These are phyloP conservation scores for Prietella phreatophila DNA, from an alignment of 2,113 vertebrate species.

Conservation along the genomic window DNA sequence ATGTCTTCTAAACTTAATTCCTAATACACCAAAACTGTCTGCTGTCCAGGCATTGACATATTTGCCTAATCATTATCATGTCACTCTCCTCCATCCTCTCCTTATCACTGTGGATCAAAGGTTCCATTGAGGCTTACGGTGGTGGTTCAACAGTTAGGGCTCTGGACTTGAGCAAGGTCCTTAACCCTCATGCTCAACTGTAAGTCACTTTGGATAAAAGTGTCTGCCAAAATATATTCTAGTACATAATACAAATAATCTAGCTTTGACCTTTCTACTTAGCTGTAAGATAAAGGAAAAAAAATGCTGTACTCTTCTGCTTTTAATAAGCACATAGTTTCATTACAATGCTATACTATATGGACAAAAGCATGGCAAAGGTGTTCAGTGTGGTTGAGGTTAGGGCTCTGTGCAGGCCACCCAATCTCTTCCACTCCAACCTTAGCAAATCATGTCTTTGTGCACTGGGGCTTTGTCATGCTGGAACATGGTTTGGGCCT, in stretches of 20 bases:
- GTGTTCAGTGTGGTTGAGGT: background rate
- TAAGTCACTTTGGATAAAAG: background rate
- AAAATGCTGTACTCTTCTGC: background rate
- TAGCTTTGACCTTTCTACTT: background rate
- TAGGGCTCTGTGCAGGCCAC: background rate
- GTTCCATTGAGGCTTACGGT: background rate
- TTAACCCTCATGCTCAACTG: background rate
- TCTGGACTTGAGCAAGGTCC: background rate
- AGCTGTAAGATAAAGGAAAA: background rate
- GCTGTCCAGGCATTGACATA: background rate
- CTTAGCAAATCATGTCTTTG: background rate
- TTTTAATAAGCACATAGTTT: background rate
- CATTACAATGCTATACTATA: background rate
- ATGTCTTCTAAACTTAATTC: background rate
- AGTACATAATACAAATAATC: background rate
- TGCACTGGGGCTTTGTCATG: background rate
- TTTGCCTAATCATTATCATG: constrained; percentile 20
- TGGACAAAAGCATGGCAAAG: background rate
- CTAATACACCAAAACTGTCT: background rate
- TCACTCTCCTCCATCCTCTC: background rate
- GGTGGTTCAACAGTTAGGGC: background rate
- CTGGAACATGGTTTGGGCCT: background rate
- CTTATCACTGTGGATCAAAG: background rate
- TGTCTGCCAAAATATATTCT: background rate
- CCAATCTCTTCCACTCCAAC: background rate